Percentiles rank a stretch among this genome's conserved stretches.
Evolutionary conservation across 1,140 invertebrate genomes (phyloP).

Genomic region (Plutomurus gul): DNA sequence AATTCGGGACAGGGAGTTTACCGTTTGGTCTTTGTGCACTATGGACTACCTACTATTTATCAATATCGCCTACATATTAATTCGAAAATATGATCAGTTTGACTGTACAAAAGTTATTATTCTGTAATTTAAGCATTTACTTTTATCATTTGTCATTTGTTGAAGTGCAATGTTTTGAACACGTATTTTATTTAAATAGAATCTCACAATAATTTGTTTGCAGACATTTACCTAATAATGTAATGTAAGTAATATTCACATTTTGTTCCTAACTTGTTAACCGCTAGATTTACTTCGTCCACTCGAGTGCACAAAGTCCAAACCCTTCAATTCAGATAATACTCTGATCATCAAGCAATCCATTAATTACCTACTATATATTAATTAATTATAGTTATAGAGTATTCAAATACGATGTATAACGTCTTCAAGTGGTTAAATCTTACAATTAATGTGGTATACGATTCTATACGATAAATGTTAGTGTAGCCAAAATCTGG

Average conservation of each 20-base stretch:
- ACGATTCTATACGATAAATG: neutral
- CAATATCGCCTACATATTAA: neutral
- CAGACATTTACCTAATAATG: no score
- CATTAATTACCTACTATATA: neutral
- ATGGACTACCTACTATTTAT: neutral
- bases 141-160: no score
- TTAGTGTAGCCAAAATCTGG: conserved; percentile 18
- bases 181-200: no score
- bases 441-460: conserved; percentile 5
- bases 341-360: conserved; percentile 26
- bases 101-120: no score
- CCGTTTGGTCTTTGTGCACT: conserved; percentile 7
- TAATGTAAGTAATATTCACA: no score
- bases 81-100: no score
- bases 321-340: neutral
- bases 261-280: no score
- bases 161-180: no score
- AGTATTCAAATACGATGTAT: neutral
- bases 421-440: neutral
- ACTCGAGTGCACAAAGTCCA: neutral
- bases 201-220: no score
- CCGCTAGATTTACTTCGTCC: no score
- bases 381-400: conserved; percentile 12
- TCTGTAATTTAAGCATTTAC: no score
- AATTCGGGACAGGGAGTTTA: conserved; percentile 16